phyloP scores from a whole-genome alignment of 2,113 vertebrate genomes.

The Coptodon bakossiorum region DNA sequence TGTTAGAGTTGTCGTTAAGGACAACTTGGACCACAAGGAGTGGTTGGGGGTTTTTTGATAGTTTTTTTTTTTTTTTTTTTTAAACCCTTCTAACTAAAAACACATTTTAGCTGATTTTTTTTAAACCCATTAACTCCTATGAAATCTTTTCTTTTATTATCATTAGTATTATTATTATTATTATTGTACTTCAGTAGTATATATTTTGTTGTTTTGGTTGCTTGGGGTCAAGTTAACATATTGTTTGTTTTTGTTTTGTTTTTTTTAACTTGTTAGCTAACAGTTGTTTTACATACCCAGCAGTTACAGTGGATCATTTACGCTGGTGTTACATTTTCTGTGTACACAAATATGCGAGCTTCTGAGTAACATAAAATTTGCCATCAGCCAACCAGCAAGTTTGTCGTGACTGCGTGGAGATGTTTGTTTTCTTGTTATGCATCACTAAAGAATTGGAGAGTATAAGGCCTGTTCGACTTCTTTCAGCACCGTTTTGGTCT shows the following conservation, averaged over 20 bases:
- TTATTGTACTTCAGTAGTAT: neutral
- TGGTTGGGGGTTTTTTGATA: fast-evolving
- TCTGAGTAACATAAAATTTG: neutral
- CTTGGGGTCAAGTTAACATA: neutral
- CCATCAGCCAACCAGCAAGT: neutral
- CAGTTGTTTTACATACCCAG: neutral
- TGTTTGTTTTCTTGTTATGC: neutral
- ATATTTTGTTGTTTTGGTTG: neutral
- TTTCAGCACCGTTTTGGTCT: neutral
- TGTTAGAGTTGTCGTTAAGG: neutral
- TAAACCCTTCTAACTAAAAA: neutral
- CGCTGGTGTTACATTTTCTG: neutral
- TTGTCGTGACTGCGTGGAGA: neutral
- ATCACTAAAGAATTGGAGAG: neutral
- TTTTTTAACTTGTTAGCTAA: neutral
- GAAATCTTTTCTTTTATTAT: fast-evolving
- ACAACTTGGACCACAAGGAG: neutral
- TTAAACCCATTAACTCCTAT: fast-evolving
- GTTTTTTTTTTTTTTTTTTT: neutral
- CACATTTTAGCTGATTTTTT: neutral
- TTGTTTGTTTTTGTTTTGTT: neutral
- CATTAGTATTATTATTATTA: neutral
- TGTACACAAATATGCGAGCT: neutral
- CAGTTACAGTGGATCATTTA: neutral
- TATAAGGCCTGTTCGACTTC: neutral